Conservation (phyloP, 2,888 invertebrate genomes). For the Chydorus sphaericus region DNA sequence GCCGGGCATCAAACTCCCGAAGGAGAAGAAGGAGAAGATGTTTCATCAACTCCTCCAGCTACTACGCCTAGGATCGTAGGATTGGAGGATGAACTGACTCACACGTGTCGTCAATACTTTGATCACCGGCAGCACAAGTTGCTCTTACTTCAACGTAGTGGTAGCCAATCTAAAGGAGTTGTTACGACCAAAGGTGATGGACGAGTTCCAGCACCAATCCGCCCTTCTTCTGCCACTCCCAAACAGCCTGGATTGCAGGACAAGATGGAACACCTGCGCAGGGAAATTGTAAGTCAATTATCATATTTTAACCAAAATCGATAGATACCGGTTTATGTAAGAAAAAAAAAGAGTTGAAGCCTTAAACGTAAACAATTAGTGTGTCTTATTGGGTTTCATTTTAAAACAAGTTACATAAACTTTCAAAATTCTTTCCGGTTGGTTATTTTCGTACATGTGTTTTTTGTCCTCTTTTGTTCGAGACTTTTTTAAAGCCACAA, state of each 20-base stretch:
- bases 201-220: background rate
- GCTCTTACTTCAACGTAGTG: too few species aligned
- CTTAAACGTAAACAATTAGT: too few species aligned
- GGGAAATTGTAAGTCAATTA: background rate
- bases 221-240: background rate
- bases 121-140: background rate
- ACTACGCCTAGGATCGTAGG: background rate
- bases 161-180: background rate
- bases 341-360: too few species aligned
- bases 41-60: background rate
- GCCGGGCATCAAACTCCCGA: background rate
- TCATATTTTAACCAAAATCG: too few species aligned
- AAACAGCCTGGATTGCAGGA: background rate
- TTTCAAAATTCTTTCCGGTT: too few species aligned
- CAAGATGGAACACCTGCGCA: constrained; percentile 7
- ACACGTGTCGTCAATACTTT: background rate
- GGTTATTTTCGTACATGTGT: too few species aligned
- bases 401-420: too few species aligned
- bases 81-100: background rate
- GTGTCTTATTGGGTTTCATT: too few species aligned
- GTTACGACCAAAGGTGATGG: background rate
- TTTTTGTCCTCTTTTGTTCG: too few species aligned
- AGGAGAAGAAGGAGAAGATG: background rate
- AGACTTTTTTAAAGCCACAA: too few species aligned
- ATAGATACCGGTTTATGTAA: too few species aligned